These are phyloP conservation scores for Acrocephalus arundinaceus DNA, from an alignment of 2,113 vertebrate species.

Conservation along the genomic window DNA sequence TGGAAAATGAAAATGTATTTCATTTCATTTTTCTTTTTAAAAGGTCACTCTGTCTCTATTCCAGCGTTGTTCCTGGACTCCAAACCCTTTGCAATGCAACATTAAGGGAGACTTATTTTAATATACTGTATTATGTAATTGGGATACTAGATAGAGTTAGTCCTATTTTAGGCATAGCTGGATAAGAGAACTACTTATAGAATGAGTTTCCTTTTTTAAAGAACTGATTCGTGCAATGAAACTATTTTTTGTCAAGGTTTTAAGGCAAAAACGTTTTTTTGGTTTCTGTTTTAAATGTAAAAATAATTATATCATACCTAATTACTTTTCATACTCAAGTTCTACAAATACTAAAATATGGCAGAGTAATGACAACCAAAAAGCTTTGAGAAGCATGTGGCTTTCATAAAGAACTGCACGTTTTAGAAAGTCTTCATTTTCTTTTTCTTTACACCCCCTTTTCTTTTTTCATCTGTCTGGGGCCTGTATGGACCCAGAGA, in stretches of 20 bases:
- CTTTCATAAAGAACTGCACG: slow-evolving; percentile 77
- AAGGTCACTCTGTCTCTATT: slow-evolving; percentile 77
- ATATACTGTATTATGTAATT: slow-evolving; percentile 64
- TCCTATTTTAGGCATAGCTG: slow-evolving; percentile 74
- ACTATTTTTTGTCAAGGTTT: slow-evolving; percentile 49
- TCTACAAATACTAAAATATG: slow-evolving; percentile 75
- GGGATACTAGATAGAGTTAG: slow-evolving; percentile 64
- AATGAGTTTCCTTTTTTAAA: slow-evolving; percentile 69
- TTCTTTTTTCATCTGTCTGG: slow-evolving; percentile 66
- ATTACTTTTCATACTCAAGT: slow-evolving; percentile 71
- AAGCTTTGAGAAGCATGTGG: slow-evolving; percentile 75
- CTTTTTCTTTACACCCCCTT: neutral
- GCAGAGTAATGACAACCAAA: slow-evolving; percentile 72
- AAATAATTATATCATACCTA: slow-evolving; percentile 53
- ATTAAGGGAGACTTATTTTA: slow-evolving; percentile 73
- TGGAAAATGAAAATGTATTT: slow-evolving; percentile 81
- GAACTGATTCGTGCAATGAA: slow-evolving; percentile 34
- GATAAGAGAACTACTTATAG: slow-evolving; percentile 73
- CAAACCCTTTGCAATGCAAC: slow-evolving; percentile 57
- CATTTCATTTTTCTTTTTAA: slow-evolving; percentile 71
- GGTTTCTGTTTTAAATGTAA: slow-evolving; percentile 17
- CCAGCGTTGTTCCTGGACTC: slow-evolving; percentile 70
- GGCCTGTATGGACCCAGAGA: slow-evolving; percentile 60
- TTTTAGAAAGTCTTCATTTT: slow-evolving; percentile 73
- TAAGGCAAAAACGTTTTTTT: slow-evolving; percentile 28